Evolutionary conservation across 37 sponge, comb jelly and placozoan species (phyloP).

Genomic region (Agelas oroides): DNA sequence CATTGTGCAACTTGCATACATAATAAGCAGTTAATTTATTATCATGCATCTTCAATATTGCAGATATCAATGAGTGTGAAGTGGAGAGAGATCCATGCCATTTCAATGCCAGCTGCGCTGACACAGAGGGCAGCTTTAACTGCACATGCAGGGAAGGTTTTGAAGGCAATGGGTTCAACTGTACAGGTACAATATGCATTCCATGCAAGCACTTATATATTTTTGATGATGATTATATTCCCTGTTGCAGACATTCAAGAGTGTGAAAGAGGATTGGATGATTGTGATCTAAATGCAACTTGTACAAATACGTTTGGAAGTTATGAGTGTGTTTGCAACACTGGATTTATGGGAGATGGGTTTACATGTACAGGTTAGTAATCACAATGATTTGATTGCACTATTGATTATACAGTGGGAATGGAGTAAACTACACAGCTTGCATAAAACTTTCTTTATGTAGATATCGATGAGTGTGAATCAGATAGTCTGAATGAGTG

Average conservation of each 20-base stretch:
- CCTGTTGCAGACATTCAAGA: conserved; percentile 42
- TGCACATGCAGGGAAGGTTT: conserved; percentile 51
- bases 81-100: not conserved
- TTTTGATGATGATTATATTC: too few species aligned
- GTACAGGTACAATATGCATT: not conserved
- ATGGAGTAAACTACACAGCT: too few species aligned
- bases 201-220: too few species aligned
- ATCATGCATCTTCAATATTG: too few species aligned
- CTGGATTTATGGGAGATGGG: conserved; percentile 29
- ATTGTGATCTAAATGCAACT: conserved; percentile 21
- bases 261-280: not conserved
- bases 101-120: conserved; percentile 26
- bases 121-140: conserved; percentile 41
- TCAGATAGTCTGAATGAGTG: too few species aligned
- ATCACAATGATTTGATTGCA: too few species aligned
- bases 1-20: too few species aligned
- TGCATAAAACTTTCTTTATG: too few species aligned
- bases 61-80: conserved; percentile 58
- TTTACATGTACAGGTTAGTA: not conserved
- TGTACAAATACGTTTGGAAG: conserved; percentile 60
- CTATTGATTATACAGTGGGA: too few species aligned
- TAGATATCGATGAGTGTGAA: too few species aligned
- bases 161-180: conserved; percentile 9
- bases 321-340: conserved; percentile 37
- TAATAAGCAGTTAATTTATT: too few species aligned